phyloP scores from a whole-genome alignment of 2,797 vertebrate genomes.

The Rhadinocentrus ornatus region DNA sequence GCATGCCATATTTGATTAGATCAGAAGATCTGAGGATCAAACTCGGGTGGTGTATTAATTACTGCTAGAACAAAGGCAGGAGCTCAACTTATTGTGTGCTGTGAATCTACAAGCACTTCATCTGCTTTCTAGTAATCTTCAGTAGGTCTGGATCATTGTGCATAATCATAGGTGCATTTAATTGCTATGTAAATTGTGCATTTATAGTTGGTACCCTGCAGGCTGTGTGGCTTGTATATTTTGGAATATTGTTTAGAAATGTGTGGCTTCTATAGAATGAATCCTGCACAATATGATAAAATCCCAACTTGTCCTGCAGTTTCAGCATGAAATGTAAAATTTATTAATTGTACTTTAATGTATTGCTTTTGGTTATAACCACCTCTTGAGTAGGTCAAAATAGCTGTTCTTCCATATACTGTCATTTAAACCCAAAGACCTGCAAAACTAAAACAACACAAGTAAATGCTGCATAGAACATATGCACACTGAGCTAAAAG shows the following conservation, averaged over 20 bases:
- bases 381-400: background rate
- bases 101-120: slow-evolving; percentile 61
- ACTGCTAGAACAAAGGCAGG: slow-evolving; percentile 70
- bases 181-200: slow-evolving; percentile 9
- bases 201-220: slow-evolving; percentile 12
- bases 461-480: background rate
- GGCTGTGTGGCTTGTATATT: background rate
- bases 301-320: too few relatives aligned
- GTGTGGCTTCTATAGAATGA: background rate
- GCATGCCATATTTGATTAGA: slow-evolving; percentile 79
- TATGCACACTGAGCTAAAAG: background rate
- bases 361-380: background rate
- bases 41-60: slow-evolving; percentile 76
- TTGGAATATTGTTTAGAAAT: background rate
- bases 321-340: too few relatives aligned
- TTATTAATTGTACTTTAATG: background rate
- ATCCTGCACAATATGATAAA: background rate
- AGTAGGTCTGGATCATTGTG: slow-evolving; percentile 20
- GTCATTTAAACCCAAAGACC: background rate
- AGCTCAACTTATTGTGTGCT: slow-evolving; percentile 68
- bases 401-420: background rate
- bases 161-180: slow-evolving; percentile 26
- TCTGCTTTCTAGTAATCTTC: slow-evolving; percentile 63
- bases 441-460: background rate
- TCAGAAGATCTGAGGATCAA: slow-evolving; percentile 78